Conservation (phyloP, 2,888 invertebrate genomes). For the Ptilodon capucinus region DNA sequence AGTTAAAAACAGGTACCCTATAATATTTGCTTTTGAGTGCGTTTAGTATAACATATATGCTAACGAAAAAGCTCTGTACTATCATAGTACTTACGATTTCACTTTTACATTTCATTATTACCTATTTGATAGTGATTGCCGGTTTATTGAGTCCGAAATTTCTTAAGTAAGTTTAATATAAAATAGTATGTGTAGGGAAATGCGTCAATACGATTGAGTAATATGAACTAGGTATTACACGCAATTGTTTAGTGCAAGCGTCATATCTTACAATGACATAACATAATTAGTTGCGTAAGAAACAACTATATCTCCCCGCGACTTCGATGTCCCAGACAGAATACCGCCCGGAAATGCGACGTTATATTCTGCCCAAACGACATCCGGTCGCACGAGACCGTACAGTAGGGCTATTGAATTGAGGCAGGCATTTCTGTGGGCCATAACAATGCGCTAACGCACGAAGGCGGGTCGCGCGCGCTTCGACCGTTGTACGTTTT, state of each 20-base stretch:
- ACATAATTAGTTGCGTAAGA: slow-evolving; percentile 17
- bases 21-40: too few relatives aligned
- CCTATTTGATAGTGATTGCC: too few relatives aligned
- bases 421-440: slow-evolving; percentile 55
- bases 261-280: slow-evolving; percentile 12
- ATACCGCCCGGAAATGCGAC: slow-evolving; percentile 32
- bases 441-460: slow-evolving; percentile 65
- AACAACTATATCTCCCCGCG: not conserved
- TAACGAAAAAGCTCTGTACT: too few relatives aligned
- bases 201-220: not conserved
- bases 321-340: slow-evolving; percentile 28
- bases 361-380: slow-evolving; percentile 1
- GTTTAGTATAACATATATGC: too few relatives aligned
- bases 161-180: too few relatives aligned
- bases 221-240: not conserved
- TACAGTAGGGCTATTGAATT: slow-evolving; percentile 48
- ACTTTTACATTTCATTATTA: too few relatives aligned
- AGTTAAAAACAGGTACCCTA: too few relatives aligned
- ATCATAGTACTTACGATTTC: too few relatives aligned
- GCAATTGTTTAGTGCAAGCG: too few relatives aligned
- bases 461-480: slow-evolving; percentile 53
- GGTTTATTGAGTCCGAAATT: too few relatives aligned
- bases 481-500: slow-evolving; percentile 61
- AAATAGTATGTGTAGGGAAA: too few relatives aligned
- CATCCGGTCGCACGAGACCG: slow-evolving; percentile 67